These are phyloP conservation scores for Misgurnus anguillicaudatus DNA, from an alignment of 2,113 vertebrate genomes.

Conservation along the genomic window DNA sequence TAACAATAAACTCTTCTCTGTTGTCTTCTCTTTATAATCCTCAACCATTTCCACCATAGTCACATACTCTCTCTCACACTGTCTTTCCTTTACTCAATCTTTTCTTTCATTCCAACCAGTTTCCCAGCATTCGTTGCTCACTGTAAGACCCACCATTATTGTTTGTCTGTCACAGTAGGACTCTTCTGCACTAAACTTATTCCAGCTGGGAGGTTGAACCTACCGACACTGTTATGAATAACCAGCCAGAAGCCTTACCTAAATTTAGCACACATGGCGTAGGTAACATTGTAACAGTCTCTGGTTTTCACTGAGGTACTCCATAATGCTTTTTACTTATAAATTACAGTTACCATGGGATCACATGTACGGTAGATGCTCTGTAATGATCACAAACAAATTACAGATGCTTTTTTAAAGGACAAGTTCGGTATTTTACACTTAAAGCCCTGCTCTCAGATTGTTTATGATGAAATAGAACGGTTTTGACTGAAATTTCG, in stretches of 20 bases:
- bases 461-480: too few species aligned
- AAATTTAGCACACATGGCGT: background rate
- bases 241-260: conserved; percentile 31
- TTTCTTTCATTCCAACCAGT: conserved; percentile 24
- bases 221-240: conserved; percentile 49
- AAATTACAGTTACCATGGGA: background rate
- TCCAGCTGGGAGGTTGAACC: conserved; percentile 49
- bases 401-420: too few species aligned
- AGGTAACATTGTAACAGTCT: conserved; percentile 42
- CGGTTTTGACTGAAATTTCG: too few species aligned
- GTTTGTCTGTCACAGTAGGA: conserved; percentile 39
- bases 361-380: too few species aligned
- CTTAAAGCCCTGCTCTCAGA: too few species aligned
- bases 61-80: background rate
- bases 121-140: conserved; percentile 28
- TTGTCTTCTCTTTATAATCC: background rate
- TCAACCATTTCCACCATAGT: background rate
- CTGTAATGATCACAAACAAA: too few species aligned
- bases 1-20: background rate
- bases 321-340: conserved; percentile 36
- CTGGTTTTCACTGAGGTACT: conserved; percentile 15
- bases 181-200: conserved; percentile 9
- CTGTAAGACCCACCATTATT: conserved; percentile 38
- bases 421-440: too few species aligned
- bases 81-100: background rate